Evolutionary conservation across 2,113 vertebrate genomes (phyloP), one percentile per base, ranked within the genome.

Genomic region (Chaetorhynchus papuensis): DNA sequence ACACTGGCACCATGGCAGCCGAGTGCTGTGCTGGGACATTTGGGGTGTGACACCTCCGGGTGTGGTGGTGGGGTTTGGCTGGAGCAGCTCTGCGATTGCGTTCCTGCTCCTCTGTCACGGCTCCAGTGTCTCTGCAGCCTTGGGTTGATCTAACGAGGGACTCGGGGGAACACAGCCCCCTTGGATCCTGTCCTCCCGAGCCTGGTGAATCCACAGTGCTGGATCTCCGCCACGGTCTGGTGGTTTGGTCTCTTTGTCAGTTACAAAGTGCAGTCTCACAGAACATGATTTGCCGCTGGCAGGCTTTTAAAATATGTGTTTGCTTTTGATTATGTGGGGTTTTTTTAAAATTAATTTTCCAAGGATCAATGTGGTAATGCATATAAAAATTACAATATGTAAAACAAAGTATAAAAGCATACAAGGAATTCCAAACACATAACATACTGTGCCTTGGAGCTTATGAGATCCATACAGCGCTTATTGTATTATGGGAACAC

Each of bases 311-410:
- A 94, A 70, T 86, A 75, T 80, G 75, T 96, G 96, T 96, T 96
- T 96, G 96, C 86, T 97, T 96, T 96, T 97, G 90, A 96, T 96
- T 97, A 95, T 96, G 9, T 16, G 49, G 28, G 31, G 19, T n/a
- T 87, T 93, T 95, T 95, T 83, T 39, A 0, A 10, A 96, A 97
- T 96, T 96, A 95, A 93, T 96, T 96, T 97, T 96, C 94, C 96
- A 35, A 95, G 94, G 96, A 96, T 96, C 96, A 95, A 93, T 92
- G 92, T 45, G 90, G 96, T 96, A 94, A 96, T 83, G 90, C 96
- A 87, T 96, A 84, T 93, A 96, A 96, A 96, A 97, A 96, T 96
- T 93, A 95, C 94, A 96, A 96, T 96, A 97, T 95, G 96, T 96
- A 95, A 95, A 97, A 93, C 95, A 90, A 97, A 96, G 90, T 96